Evolutionary conservation across 2,888 invertebrate genomes (phyloP).

Genomic region (Drosophila demipolita): DNA sequence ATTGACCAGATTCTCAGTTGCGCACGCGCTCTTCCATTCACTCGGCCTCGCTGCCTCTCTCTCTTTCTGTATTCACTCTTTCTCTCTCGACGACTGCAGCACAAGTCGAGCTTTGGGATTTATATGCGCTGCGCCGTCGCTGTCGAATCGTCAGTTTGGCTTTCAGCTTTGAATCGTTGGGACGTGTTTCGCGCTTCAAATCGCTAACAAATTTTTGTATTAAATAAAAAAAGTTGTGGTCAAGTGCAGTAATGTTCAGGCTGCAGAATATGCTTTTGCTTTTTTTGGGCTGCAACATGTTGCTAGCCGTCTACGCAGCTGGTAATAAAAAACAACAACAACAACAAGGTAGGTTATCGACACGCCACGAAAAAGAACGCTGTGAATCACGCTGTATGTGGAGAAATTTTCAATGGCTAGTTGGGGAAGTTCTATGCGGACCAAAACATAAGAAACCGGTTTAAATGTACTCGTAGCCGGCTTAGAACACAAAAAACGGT

Average conservation of each 20-base stretch:
- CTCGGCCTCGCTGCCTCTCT: constrained; percentile 2
- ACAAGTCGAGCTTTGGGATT: constrained; percentile 51
- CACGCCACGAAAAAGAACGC: constrained; percentile 8
- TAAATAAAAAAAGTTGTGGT: constrained; percentile 29
- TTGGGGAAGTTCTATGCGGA: constrained; percentile 52
- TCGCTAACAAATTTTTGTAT: constrained; percentile 16
- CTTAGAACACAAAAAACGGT: constrained; percentile 18
- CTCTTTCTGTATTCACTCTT: constrained; percentile 4
- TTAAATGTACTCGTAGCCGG: constrained; percentile 26
- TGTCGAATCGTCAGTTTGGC: constrained; percentile 73
- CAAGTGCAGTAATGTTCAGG: constrained; percentile 57
- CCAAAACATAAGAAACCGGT: constrained; percentile 69
- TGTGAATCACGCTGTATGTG: constrained; percentile 46
- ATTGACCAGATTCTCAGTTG: constrained; percentile 69
- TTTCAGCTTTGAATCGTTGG: constrained; percentile 59
- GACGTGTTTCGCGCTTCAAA: constrained; percentile 39
- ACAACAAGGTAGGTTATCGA: constrained; percentile 66
- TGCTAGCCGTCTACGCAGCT: constrained; percentile 52
- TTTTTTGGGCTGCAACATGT: constrained; percentile 59
- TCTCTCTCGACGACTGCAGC: constrained; percentile 1
- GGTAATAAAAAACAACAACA: constrained; percentile 59
- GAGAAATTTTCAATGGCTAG: constrained; percentile 52
- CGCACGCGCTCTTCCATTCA: constrained; percentile 30
- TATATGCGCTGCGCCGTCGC: constrained; percentile 75
- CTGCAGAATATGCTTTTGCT: constrained; percentile 55